Base-by-base conservation (phyloP, 2,797 vertebrate genomes). In the Mycteria americana region DNA sequence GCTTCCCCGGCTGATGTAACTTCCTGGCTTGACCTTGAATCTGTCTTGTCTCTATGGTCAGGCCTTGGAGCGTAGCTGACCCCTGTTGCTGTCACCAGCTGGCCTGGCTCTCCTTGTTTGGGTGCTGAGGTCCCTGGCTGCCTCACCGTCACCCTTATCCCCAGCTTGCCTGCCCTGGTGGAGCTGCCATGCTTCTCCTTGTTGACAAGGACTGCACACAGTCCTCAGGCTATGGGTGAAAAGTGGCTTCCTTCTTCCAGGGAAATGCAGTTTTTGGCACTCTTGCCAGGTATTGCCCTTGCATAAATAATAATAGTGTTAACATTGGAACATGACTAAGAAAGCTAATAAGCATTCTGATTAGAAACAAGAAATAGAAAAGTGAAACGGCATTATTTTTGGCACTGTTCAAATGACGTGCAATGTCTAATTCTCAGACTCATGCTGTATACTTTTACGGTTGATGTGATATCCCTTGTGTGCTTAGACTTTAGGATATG, bases 301-400 rank as follows among this genome's bases (percentile, higher is more conserved):
- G 50, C 37, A 19, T 43, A 48, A 78, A 43, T 75, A 91, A 67
- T 77, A 46, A 14, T 22, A 37, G 23, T 10, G 9, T 53, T 86
- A 91, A 54, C 43, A 48, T 3, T 8, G 11, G 70, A 84, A 70
- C 46, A 28, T 27, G 74, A 68, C 37, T 53, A 43, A 60, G 63
- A 46, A 82, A 57, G 10, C 14, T 76, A 45, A 23, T 33, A 57
- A 35, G 23, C 0, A 0, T n/a, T 79, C 37, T 48, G 37, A 37
- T 64, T 46, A 65, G 70, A 91, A 91, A 79, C 8, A 62, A 64
- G 19, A 75, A 86, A 53, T 23, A 60, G 54, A 64, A 85, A 63
- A 46, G 27, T n/a, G 22, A 80, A 80, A 37, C 9, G 1, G 0
- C 30, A 8, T 45, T 41, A 6, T 9, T 72, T 91, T 85, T 83